Conservation (phyloP, 2,113 vertebrate species). For the Misgurnus mizolepis region DNA sequence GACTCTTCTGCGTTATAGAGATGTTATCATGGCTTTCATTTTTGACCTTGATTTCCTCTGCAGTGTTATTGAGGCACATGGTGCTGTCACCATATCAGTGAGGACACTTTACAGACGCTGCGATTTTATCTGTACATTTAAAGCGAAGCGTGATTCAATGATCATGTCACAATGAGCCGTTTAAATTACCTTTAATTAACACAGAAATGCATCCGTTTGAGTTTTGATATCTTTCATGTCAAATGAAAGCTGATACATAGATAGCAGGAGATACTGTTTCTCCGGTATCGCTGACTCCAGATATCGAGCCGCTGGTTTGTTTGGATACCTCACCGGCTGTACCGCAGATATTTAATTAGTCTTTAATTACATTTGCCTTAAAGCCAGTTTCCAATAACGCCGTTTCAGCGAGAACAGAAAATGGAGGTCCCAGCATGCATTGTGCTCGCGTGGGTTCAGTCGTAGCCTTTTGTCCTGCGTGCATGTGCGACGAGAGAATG, state of each 20-base stretch:
- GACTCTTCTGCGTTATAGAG: not conserved
- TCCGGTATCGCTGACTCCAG: not conserved
- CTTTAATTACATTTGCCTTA: constrained; percentile 16
- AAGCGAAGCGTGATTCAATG: too few species aligned
- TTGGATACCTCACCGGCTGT: constrained; percentile 1
- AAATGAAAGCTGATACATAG: not conserved
- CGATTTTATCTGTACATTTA: too few species aligned
- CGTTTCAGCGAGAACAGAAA: not conserved
- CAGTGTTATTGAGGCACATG: not conserved
- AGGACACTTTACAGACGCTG: too few species aligned
- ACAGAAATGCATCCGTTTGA: too few species aligned
- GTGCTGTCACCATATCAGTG: too few species aligned
- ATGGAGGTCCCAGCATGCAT: constrained; percentile 4
- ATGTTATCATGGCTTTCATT: not conserved
- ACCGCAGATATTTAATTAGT: constrained; percentile 16
- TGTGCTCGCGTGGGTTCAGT: not conserved
- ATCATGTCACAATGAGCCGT: too few species aligned
- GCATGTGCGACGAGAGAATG: not conserved
- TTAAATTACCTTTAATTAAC: too few species aligned
- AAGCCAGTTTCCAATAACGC: constrained; percentile 3
- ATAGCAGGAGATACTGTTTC: too few species aligned
- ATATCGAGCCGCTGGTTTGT: not conserved
- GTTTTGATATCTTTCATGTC: not conserved
- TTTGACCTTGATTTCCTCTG: constrained; percentile 13
- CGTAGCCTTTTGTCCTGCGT: not conserved